Base-by-base conservation (phyloP, 2,797 vertebrate species). In the Etheostoma nigrum region DNA sequence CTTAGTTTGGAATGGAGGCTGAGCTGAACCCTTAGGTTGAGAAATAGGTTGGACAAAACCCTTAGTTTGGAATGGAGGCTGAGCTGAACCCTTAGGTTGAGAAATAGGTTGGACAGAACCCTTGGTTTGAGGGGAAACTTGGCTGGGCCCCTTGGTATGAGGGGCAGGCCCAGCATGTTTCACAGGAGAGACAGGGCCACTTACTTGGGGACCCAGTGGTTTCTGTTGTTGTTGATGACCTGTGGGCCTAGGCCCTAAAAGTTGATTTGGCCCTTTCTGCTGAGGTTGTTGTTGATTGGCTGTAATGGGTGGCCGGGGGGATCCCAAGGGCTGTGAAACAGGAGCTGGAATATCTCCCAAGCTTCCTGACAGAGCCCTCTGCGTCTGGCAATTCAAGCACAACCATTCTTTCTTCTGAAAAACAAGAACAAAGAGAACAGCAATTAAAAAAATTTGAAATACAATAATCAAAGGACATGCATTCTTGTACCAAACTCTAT, bases 371-470 rank as follows among this genome's bases (percentile, higher is more conserved):
- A 99, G 94, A 78, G 99, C 96, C 90, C 98, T 95, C 94, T 98
- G 96, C 13, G 98, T 99, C 97, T 99, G 98, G 95, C 98, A 99
- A 94, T 99, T 99, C 95, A 99, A 95, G 92, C 99, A 99, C 44
- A 99, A 96, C 99, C 99, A 99, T 95, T 99, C 98, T 33, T 98
- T 98, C 93, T 98, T 99, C 99, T 99, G 93, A 81, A 95, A 95
- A 74, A 89, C 48, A 91, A 92, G 48, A 49, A 82, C 27, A 89
- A 53, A 81, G 40, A 90, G 25, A 75, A 85, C 8, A 57, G 4
- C 8, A 60, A 51, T 91, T 19, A 90, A 45, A 3, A 51, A 51
- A 19, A 11, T 14, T 3, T 67, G 27, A 36, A 58, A 75, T 25
- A 1, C 8, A 72, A 54, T 13, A 49, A 68, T 54, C 1, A 68